phyloP scores from a whole-genome alignment of 1,140 invertebrate genomes.

The Microplitis mediator region DNA sequence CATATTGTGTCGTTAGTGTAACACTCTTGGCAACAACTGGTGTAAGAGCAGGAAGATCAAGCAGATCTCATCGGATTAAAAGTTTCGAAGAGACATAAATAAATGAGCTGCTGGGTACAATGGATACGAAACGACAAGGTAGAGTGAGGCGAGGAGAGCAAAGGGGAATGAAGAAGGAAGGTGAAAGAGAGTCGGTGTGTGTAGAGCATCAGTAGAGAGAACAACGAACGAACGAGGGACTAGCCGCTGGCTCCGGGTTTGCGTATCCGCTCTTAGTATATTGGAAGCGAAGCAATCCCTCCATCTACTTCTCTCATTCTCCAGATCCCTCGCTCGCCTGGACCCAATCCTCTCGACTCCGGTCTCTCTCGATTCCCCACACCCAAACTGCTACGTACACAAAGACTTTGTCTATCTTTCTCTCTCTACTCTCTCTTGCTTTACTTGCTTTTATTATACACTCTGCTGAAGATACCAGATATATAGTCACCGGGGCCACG shows the following conservation, averaged over 20 bases:
- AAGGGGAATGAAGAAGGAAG: constrained; percentile 23
- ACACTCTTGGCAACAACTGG: background rate
- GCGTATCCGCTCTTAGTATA: constrained; percentile 55
- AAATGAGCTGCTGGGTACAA: constrained; percentile 52
- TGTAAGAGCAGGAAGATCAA: constrained; percentile 29
- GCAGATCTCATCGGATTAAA: constrained; percentile 54
- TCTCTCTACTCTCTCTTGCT: constrained; percentile 10
- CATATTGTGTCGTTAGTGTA: background rate
- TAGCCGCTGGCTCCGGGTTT: constrained; percentile 49
- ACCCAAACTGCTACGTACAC: constrained; percentile 38
- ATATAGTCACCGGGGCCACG: constrained; percentile 19
- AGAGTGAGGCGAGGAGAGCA: background rate
- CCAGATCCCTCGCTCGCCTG: constrained; percentile 28
- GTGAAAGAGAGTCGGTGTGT: background rate
- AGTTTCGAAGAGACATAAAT: constrained; percentile 51
- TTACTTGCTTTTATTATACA: constrained; percentile 22
- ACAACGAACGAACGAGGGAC: constrained; percentile 47
- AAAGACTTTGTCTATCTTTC: constrained; percentile 42
- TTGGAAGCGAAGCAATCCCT: constrained; percentile 41
- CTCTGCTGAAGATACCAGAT: background rate
- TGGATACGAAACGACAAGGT: constrained; percentile 38
- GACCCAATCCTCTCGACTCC: constrained; percentile 38
- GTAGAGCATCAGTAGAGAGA: constrained; percentile 10
- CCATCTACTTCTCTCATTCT: constrained; percentile 22
- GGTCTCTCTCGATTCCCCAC: constrained; percentile 30